phyloP scores from a whole-genome alignment of 2,113 vertebrate species.

The Lasiurus cinereus region DNA sequence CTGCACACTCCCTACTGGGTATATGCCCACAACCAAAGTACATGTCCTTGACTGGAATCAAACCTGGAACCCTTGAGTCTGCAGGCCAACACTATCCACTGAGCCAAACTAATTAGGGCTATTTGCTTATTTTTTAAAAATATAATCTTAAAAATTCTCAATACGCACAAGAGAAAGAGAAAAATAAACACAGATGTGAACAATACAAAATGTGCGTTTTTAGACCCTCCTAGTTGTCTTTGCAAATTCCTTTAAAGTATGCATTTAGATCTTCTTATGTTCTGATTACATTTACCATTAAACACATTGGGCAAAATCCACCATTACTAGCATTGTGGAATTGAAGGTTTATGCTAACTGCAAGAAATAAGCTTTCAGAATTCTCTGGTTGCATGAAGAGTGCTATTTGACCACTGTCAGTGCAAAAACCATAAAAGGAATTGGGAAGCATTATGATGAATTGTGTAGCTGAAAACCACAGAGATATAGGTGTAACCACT shows the following conservation, averaged over 20 bases:
- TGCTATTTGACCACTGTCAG: conserved; percentile 11
- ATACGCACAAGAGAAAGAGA: conserved; percentile 76
- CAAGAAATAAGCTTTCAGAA: conserved; percentile 47
- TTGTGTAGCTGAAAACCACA: neutral
- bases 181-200: conserved; percentile 81
- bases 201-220: conserved; percentile 55
- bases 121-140: conserved; percentile 52
- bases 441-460: neutral
- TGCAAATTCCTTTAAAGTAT: conserved; percentile 66
- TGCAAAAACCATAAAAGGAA: neutral
- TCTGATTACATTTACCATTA: conserved; percentile 71
- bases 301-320: conserved; percentile 54
- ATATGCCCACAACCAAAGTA: too few relatives aligned
- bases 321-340: conserved; percentile 8
- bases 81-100: too few relatives aligned
- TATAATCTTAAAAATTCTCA: conserved; percentile 83
- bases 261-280: conserved; percentile 73
- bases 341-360: conserved; percentile 46
- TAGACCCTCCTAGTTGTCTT: conserved; percentile 6
- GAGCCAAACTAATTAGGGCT: too few relatives aligned
- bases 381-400: conserved; percentile 56
- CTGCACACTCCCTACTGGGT: too few relatives aligned
- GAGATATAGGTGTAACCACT: neutral
- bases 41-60: too few relatives aligned
- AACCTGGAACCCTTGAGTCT: too few relatives aligned